Base-by-base conservation (phyloP, 2,888 invertebrate species). In the Pristionchus maxplancki region DNA sequence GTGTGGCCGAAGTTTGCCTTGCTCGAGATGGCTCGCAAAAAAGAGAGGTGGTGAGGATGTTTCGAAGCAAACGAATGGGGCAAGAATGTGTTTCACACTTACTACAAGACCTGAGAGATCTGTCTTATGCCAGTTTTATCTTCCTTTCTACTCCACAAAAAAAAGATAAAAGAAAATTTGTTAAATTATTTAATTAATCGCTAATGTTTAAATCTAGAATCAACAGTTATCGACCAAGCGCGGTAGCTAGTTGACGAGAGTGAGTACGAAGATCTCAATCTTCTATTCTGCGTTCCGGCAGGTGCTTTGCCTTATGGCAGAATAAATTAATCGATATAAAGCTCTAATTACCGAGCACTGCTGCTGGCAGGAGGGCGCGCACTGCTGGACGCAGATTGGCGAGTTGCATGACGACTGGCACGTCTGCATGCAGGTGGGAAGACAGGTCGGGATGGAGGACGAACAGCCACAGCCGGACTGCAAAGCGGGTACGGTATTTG, bases 381-480 rank as follows among this genome's bases (percentile, higher is more conserved):
- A 92, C 62, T 91, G 90, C 67, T 90, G 89, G 78, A 89, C 62
- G 88, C 92, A 92, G 48, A 84, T 74, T 20, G 50, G 34, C 24
- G 91, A 87, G 84, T 89, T 89, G 89, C 92, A 92, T 3, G 91
- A 90, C 48, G 48, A 71, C 78, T 90, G 90, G 84, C 92, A 92
- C 84, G 90, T 90, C 89, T 92, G 92, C 83, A 92, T 90, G 81
- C 92, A 92, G 20, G 91, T 89, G 37, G 92, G 92, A 34, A 91
- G 89, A 89, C 92, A 92, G 50, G 90, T 89, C 28, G 88, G 81
- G 13, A 78, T n/a, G 44, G 24, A n/a, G 48, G 78, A 78, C 44
- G 53, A 50, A 20, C 82, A 82, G 82, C 82, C 82, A 82, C 82
- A 82, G 82, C 82, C 82, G 82, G 82, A 82, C 82, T 82, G 53